Conservation (phyloP, 2,113 vertebrate species). For the Myotis lucifugus region DNA sequence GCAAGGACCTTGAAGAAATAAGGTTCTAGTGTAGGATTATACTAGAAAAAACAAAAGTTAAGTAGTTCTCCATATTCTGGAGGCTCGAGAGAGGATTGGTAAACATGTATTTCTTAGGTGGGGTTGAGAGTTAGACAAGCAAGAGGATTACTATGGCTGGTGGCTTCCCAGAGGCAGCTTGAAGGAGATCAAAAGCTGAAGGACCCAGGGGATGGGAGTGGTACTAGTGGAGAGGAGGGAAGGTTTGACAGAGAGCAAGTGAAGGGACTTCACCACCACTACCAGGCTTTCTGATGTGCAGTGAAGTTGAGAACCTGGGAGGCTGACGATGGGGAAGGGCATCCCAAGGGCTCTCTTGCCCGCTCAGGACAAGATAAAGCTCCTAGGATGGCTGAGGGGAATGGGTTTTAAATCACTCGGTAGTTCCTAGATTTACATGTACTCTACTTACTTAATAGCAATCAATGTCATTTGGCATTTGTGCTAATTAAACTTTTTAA, state of each 20-base stretch:
- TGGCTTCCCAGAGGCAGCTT: not conserved
- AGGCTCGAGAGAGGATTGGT: not conserved
- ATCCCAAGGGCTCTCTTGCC: not conserved
- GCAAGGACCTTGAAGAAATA: not conserved
- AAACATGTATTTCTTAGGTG: not conserved
- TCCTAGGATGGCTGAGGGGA: not conserved
- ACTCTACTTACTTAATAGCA: constrained; percentile 33
- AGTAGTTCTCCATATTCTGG: not conserved
- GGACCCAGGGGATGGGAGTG: fast-evolving
- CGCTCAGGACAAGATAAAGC: not conserved
- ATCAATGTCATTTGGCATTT: constrained; percentile 52
- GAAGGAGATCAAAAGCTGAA: not conserved
- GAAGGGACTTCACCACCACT: not conserved
- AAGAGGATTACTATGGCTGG: not conserved
- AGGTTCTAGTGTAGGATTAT: not conserved
- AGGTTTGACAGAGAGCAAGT: not conserved
- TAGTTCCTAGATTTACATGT: not conserved
- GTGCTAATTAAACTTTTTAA: constrained; percentile 77
- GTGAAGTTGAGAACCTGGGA: not conserved
- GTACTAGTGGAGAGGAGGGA: not conserved
- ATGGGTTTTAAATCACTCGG: not conserved
- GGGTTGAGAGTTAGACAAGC: not conserved
- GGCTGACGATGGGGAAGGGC: fast-evolving
- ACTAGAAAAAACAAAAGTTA: not conserved
- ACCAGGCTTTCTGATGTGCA: not conserved